Percentiles rank a stretch among this genome's conserved stretches.
phyloP scores from a whole-genome alignment of 2,113 vertebrate genomes.

The Chloroceryle aenea region DNA sequence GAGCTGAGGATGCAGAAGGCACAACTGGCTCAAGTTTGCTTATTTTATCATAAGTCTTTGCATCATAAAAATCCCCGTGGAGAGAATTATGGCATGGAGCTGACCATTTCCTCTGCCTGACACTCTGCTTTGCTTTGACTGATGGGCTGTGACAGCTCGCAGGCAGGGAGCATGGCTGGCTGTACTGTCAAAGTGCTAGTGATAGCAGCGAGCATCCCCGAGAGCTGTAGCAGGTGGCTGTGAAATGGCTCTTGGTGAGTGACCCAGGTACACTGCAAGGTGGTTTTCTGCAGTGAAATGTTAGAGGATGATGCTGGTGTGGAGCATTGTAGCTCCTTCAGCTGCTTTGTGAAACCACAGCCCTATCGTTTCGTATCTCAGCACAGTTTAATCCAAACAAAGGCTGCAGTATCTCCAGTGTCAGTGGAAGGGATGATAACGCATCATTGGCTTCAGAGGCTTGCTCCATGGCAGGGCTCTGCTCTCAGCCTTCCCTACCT shows the following conservation, averaged over 20 bases:
- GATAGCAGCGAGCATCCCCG: neutral
- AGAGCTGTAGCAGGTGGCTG: neutral
- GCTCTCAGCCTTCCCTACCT: neutral
- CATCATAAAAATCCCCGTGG: neutral
- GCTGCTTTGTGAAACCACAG: neutral
- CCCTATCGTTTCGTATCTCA: fast-evolving
- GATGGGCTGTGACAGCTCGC: neutral
- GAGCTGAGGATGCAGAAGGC: neutral
- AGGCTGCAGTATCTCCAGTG: neutral
- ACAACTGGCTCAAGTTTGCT: neutral
- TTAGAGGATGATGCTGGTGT: neutral
- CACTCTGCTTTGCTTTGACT: neutral
- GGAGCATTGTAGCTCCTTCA: neutral
- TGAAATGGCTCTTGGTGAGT: neutral
- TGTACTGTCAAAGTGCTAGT: neutral
- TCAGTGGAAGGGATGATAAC: neutral
- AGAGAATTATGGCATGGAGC: neutral
- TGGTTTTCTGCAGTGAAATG: neutral
- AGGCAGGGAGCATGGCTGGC: neutral
- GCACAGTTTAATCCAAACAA: neutral
- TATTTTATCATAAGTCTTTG: neutral
- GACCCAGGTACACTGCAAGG: fast-evolving
- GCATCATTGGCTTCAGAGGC: neutral
- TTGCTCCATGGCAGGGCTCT: neutral
- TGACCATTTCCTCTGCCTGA: neutral